Evolutionary conservation across 2,797 vertebrate genomes (phyloP), one percentile per base, ranked within the genome.

Genomic region (Pseudochaenichthys georgianus): DNA sequence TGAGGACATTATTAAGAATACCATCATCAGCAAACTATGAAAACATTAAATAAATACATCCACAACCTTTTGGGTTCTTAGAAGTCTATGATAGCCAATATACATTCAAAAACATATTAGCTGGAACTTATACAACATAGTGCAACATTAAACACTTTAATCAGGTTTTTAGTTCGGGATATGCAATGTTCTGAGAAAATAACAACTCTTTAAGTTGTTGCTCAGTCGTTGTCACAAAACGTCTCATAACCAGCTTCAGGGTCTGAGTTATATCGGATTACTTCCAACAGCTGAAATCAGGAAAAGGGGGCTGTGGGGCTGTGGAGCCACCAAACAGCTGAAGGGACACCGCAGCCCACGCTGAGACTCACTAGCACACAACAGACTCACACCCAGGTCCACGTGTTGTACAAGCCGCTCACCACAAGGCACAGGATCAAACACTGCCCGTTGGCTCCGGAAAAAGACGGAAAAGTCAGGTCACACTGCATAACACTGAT

Each of bases 221-320:
- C 75, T 87, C 75, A 70, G 80, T 76, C 45, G 3, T 42, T 82
- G 70, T 73, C 62, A 77, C 84, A 87, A 87, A 93, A 79, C 43
- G 54, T 92, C 89, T 92, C 89, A 88, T 84, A 92, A 89, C 82
- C 83, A 59, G 75, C 83, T 70, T 58, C 70, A 85, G 81, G 88
- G 67, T 90, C 79, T 42, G 82, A 68, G 58, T 82, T 77, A 81
- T 90, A 92, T 96, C 94, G 64, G 67, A 90, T 95, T 95, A 93
- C 94, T 65, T 88, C 89, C 90, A 94, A 93, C 88, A 94, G 94
- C 92, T 95, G 94, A 95, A 94, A 94, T 92, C 81, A 87, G 82
- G 86, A 87, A 88, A 88, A 89, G 87, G 91, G 88, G 76, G 83
- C 85, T 70, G 81, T 64, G 74, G 88, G 84, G 83, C 75, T 64